phyloP scores from a whole-genome alignment of 2,888 invertebrate species.

The Lycocerus yunnanus region DNA sequence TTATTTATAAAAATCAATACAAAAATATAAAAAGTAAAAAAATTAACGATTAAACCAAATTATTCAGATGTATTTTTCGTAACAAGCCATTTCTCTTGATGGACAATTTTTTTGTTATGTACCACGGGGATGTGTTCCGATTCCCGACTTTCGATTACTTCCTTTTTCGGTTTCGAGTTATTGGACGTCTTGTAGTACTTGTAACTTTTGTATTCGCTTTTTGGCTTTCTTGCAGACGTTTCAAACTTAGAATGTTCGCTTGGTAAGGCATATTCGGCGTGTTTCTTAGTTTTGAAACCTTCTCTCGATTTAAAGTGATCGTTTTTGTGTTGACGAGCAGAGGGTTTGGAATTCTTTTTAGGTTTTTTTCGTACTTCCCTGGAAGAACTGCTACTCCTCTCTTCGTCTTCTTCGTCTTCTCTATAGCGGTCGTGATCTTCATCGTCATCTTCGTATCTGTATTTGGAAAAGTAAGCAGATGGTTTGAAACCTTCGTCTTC shows the following conservation, averaged over 20 bases:
- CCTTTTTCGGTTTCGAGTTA: slow-evolving; percentile 21
- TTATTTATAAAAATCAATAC: slow-evolving; percentile 16
- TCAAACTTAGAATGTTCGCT: slow-evolving; percentile 2
- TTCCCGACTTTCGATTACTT: slow-evolving; percentile 30
- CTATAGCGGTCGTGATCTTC: slow-evolving; percentile 25
- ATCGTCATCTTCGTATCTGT: slow-evolving; percentile 22
- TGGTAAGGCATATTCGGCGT: slow-evolving; percentile 8
- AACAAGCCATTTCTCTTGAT: slow-evolving; percentile 38
- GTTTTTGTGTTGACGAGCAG: slow-evolving; percentile 1
- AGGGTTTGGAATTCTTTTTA: slow-evolving; percentile 13
- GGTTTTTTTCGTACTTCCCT: slow-evolving; percentile 11
- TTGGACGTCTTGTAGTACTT: slow-evolving; percentile 23
- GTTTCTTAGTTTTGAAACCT: slow-evolving; percentile 4
- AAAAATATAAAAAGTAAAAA: slow-evolving; percentile 15
- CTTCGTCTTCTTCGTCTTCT: slow-evolving; percentile 32
- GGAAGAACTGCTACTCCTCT: slow-evolving; percentile 18
- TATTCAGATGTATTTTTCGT: slow-evolving; percentile 23
- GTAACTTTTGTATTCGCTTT: slow-evolving; percentile 24
- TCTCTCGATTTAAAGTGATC: slow-evolving; percentile 12
- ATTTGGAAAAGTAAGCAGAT: slow-evolving; percentile 8
- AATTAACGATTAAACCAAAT: slow-evolving; percentile 7
- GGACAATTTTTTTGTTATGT: slow-evolving; percentile 32
- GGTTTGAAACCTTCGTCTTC: slow-evolving; percentile 14
- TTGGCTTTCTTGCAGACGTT: slow-evolving; percentile 16
- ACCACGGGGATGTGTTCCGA: slow-evolving; percentile 37